A percentile compares a stretch with the other conserved stretches of the same genome.
Evolutionary conservation across 1,140 invertebrate species (phyloP).

Genomic region (Pogonus chalceus): DNA sequence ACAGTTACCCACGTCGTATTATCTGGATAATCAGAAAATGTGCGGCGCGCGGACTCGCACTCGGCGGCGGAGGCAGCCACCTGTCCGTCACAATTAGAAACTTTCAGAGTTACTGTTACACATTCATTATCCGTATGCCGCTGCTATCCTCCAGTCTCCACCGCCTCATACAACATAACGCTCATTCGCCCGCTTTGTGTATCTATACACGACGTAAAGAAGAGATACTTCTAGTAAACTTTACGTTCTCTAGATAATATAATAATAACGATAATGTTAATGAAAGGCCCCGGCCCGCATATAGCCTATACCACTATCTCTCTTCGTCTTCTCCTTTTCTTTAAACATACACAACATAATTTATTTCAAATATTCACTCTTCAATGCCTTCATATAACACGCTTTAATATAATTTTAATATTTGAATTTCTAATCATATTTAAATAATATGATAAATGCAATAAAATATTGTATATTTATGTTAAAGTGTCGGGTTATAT

Average conservation of each 20-base stretch:
- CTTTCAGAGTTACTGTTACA: slow-evolving; percentile 2
- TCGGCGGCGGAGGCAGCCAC: background rate
- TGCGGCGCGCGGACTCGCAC: no score
- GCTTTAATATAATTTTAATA: no score
- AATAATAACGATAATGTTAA: slow-evolving; percentile 1
- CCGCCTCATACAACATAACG: background rate
- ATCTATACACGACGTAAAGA: background rate
- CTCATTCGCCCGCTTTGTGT: background rate
- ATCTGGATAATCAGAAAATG: background rate
- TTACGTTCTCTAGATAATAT: background rate
- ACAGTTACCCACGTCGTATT: background rate
- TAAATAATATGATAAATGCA: no score
- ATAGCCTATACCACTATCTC: background rate
- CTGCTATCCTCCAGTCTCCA: background rate
- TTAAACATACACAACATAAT: no score
- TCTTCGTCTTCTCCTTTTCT: background rate
- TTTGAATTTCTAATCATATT: no score
- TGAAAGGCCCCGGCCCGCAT: background rate
- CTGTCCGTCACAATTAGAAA: slow-evolving; percentile 3
- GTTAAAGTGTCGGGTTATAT: no score
- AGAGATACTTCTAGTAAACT: background rate
- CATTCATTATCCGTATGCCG: background rate
- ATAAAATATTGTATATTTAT: no score
- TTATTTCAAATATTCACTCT: no score
- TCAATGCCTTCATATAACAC: no score